Base-by-base conservation (phyloP, 2,113 vertebrate species). In the Sigmodon hispidus region DNA sequence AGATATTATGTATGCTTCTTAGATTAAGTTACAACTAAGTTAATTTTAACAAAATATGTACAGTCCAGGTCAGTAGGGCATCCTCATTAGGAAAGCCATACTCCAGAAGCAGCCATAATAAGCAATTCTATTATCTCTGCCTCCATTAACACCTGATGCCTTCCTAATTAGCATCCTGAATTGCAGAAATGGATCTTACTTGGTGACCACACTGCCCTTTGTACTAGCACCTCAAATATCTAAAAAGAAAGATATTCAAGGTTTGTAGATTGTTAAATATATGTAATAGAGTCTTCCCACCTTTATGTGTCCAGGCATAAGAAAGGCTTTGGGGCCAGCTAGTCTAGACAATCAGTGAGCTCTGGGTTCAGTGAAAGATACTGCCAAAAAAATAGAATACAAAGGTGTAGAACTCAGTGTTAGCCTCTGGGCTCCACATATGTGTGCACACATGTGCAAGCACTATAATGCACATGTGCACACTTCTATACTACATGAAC, bases 161-260 rank as follows among this genome's bases (percentile, higher is more conserved):
- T 94, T 95, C 70, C 72, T 81, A 91, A 89, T 93, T 83, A 91
- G 67, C 50, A 67, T 73, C 77, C 48, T 83, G 72, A 90, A 72
- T 61, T 61, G 77, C 26, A 81, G 67, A 92, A 77, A 67, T 26
- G 24, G 22, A 36, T 50, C 96, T 97, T 69, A 91, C 92, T 63
- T 94, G 45, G 83, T 63, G 90, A 91, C 86, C 52, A 88, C 2
- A 2, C 24, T 48, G 11, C 13, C 69, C 55, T 87, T 69, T 93
- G 61, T 29, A 10, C n/a, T 70, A 92, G 80, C 63, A 89, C 77
- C 89, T 8, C 55, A 4, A 96, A 70, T 70, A 91, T 40, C 70
- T 91, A 52, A 81, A 91, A 95, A 86, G 89, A 91, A 90, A 88
- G 16, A 22, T 29, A 57, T n/a, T 81, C 34, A 91, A 83, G 43